Evolutionary conservation across 2,888 invertebrate species (phyloP), one percentile per base, ranked within the genome.

Genomic region (Diplolepis rosae): DNA sequence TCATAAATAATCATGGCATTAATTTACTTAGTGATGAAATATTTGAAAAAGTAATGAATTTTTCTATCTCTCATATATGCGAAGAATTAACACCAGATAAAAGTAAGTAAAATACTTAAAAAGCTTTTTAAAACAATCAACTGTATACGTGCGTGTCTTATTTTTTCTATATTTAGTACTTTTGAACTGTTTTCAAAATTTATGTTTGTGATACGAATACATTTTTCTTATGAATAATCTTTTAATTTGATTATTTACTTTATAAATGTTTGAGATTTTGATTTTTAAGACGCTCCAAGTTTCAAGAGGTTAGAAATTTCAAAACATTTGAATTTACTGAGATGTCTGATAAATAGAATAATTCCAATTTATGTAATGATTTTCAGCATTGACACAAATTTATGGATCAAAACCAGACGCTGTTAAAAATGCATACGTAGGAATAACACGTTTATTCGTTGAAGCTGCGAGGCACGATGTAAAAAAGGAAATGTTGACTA

Each of bases 381-480:
- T 79, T 78, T 30, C 68, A 87, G 87, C 68, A 66, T 68, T 83
- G 6, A 67, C 80, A 15, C 80, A 83, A 65, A 70, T 83, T 32
- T 79, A 80, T 66, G 83, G 82, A 42, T 79, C 83, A 1, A 85
- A 82, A 22, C 79, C 83, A 28, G 82, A 83, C 56, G 70, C 82
- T 15, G 70, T 85, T 9, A 88, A 87, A 75, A 77, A 73, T 66
- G 83, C 85, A 0, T 83, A 85, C 68, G 79, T 82, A 18, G 84
- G 85, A 69, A 70, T 88, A 13, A 71, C 81, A 45, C 84, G 83
- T 65, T 75, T 88, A 7, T 79, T 87, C 4, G 71, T 85, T 65
- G 88, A 88, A 75, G 82, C 85, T 54, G 83, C 87, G 18, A 82
- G 85, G 18, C 77, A 84, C 24, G 81, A 87, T 72, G 77, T 80